phyloP scores from a whole-genome alignment of 2,113 vertebrate genomes.

The Paradisaea rubra region DNA sequence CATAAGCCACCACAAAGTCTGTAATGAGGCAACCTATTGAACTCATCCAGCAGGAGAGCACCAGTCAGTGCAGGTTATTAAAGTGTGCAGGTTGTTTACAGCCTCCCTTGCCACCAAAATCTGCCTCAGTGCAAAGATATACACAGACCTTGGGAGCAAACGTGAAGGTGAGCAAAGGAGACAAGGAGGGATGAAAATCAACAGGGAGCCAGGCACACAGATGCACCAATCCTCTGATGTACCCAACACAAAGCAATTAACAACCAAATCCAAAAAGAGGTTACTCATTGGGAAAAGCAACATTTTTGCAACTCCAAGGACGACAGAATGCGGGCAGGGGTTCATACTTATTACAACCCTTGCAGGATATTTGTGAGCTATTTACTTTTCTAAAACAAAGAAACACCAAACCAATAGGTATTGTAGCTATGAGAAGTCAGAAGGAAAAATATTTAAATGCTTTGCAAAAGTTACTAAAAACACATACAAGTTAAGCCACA shows the following conservation, averaged over 20 bases:
- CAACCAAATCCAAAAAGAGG: background rate
- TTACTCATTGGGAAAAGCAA: accelerated
- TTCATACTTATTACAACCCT: background rate
- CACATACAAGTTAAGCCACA: background rate
- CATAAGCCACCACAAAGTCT: slow-evolving; percentile 1
- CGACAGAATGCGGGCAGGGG: background rate
- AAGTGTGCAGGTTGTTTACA: background rate
- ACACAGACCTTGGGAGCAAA: background rate
- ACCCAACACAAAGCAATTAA: background rate
- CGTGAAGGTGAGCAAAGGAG: background rate
- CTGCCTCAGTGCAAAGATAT: background rate
- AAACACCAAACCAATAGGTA: accelerated
- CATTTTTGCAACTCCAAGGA: background rate
- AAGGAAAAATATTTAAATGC: background rate
- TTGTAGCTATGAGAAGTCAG: background rate
- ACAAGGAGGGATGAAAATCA: background rate
- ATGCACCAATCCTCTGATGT: background rate
- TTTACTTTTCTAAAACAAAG: background rate
- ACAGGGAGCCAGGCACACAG: background rate
- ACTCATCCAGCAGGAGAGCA: background rate
- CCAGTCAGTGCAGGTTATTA: background rate
- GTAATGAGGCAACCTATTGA: slow-evolving; percentile 20
- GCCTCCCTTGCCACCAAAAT: background rate
- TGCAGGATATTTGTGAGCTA: background rate
- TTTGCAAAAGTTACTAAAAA: background rate